Evolutionary conservation across 2,888 invertebrate species (phyloP), one percentile per base, ranked within the genome.

Genomic region (Junonia oenone): DNA sequence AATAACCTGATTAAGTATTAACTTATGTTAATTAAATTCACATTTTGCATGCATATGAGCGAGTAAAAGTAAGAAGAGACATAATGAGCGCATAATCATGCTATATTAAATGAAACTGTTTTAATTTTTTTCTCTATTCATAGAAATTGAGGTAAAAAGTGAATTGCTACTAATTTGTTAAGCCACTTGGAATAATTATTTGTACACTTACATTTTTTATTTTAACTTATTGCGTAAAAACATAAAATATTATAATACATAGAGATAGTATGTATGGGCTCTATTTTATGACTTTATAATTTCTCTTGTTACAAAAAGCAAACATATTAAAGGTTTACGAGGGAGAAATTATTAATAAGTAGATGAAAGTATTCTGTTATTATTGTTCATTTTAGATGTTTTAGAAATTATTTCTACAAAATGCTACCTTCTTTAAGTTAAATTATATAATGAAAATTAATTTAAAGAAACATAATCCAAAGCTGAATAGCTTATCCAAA

Each of bases 31-130:
- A 51, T 56, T 40, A 19, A 35, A 51, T 43, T 22, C 49, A 43
- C 3, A 22, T 35, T 45, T 27, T 51, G 53, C 31, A 38, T 53
- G 47, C 26, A 35, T 46, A 27, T 22, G 35, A 50, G 46, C 57
- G 54, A 58, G 57, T 58, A 58, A 50, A 56, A 56, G 56, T 56
- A 46, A 56, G 48, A 48, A 31, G 27, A 27, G 31, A 47, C 33
- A 43, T 51, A 56, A 56, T 48, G 33, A 56, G 47, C 33, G 46
- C 46, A 37, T 43, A 33, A 43, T 47, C 51, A 48, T 15, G 15
- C 15, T 11, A 37, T 15, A 29, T 22, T 48, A 52, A 33, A 52
- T 52, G 31, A 56, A 47, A 47, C 6, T 26, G 13, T 4, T 40
- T 19, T 43, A 22, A 43, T 26, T 26, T 43, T 22, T 26, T 43